Evolutionary conservation across 2,888 invertebrate species (phyloP).

Genomic region (Zele albiditarsus): DNA sequence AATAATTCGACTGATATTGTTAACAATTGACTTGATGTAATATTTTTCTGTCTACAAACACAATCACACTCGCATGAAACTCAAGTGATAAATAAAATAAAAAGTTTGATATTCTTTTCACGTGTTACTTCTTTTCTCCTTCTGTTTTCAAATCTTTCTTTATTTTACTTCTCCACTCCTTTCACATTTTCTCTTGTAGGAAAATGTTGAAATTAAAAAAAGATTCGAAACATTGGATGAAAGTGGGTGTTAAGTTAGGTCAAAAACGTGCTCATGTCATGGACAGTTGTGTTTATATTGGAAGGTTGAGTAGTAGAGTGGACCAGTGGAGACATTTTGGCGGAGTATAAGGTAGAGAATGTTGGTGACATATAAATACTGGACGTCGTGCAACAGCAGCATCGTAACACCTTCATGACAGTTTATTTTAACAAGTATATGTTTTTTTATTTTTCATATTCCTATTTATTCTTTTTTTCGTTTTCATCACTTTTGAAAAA

Average conservation of each 20-base stretch:
- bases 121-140: background rate
- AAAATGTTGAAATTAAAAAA: conserved; percentile 1
- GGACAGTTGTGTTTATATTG: conserved; percentile 23
- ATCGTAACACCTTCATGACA: background rate
- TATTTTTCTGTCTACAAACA: too few species aligned
- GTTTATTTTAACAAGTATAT: background rate
- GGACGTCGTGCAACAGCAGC: background rate
- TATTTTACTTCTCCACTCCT: background rate
- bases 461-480: too few species aligned
- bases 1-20: too few species aligned
- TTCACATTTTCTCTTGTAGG: background rate
- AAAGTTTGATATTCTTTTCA: background rate
- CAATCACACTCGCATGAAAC: too few species aligned
- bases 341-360: background rate
- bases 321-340: background rate
- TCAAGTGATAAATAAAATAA: background rate
- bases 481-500: too few species aligned
- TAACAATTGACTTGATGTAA: too few species aligned
- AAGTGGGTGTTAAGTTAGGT: conserved; percentile 14
- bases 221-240: background rate
- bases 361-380: background rate
- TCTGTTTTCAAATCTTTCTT: background rate
- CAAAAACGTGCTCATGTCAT: conserved; percentile 25
- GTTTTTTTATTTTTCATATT: too few species aligned
- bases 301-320: background rate